These are phyloP conservation scores for Macropis europaea DNA, from an alignment of 2,888 invertebrate species.

Conservation along the genomic window DNA sequence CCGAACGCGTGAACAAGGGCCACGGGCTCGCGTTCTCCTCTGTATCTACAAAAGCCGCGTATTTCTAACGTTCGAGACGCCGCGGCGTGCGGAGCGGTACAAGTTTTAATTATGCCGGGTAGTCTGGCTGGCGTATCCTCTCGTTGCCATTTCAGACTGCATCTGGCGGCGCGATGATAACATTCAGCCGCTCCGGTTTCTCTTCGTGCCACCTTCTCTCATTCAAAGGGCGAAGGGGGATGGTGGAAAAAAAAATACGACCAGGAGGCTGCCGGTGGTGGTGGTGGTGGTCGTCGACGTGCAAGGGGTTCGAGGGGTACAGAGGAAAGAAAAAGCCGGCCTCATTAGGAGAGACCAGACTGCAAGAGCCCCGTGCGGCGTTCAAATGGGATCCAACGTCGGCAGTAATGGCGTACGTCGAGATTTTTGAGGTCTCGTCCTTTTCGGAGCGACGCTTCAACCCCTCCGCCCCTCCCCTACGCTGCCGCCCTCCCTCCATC, in stretches of 20 bases:
- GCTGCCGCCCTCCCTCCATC: background rate
- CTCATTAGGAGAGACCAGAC: conserved; percentile 73
- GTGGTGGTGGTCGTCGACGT: background rate
- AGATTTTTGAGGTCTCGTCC: conserved; percentile 65
- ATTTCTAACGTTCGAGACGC: conserved; percentile 61
- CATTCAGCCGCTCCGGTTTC: conserved; percentile 59
- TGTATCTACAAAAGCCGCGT: conserved; percentile 38
- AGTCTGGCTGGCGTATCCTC: conserved; percentile 54
- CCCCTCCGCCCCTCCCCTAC: background rate
- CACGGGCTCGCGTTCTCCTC: background rate
- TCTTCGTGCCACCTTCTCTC: conserved; percentile 53
- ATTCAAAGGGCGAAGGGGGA: conserved; percentile 61
- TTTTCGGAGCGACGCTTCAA: conserved; percentile 37
- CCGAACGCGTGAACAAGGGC: conserved; percentile 13
- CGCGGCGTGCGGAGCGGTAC: conserved; percentile 30
- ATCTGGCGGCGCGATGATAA: conserved; percentile 71
- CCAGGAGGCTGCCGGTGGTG: background rate
- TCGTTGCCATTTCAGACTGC: conserved; percentile 64
- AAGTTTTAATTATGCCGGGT: conserved; percentile 73
- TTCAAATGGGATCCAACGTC: conserved; percentile 70
- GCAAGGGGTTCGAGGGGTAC: conserved; percentile 31
- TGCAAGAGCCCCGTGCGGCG: conserved; percentile 54
- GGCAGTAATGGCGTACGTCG: conserved; percentile 62
- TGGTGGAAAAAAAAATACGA: conserved; percentile 23
- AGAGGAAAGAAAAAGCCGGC: conserved; percentile 67